phyloP scores from a whole-genome alignment of 2,113 vertebrate species.

The Anhinga rufa region DNA sequence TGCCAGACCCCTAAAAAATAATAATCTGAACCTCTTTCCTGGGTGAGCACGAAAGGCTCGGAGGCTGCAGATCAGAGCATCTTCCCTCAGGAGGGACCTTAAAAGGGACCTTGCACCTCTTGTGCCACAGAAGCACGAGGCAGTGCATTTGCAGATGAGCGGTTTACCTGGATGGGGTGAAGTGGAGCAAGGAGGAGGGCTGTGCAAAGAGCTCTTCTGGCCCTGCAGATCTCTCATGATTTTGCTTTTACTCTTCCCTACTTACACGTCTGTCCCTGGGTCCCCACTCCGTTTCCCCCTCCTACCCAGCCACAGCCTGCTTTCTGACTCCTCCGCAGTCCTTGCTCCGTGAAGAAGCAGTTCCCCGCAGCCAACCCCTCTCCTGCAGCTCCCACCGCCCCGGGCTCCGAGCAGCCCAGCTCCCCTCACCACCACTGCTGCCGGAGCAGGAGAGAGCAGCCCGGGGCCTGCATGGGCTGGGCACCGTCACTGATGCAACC shows the following conservation, averaged over 20 bases:
- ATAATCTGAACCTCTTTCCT: background rate
- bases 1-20: background rate
- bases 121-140: rapidly evolving
- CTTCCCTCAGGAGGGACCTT: background rate
- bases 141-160: background rate
- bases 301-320: background rate
- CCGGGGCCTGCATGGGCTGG: rapidly evolving
- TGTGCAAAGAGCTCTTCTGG: background rate
- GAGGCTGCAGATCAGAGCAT: background rate
- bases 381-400: background rate
- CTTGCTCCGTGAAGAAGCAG: background rate
- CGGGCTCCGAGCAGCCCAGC: background rate
- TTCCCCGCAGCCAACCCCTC: background rate
- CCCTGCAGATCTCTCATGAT: background rate
- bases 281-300: background rate
- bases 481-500: background rate
- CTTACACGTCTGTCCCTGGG: background rate
- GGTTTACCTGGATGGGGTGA: background rate
- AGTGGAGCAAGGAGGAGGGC: no score
- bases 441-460: background rate
- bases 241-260: background rate
- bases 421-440: background rate
- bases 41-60: background rate
- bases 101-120: background rate
- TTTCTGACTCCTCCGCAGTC: background rate